Evolutionary conservation across 2,888 invertebrate species (phyloP).

Genomic region (Junonia oenone): DNA sequence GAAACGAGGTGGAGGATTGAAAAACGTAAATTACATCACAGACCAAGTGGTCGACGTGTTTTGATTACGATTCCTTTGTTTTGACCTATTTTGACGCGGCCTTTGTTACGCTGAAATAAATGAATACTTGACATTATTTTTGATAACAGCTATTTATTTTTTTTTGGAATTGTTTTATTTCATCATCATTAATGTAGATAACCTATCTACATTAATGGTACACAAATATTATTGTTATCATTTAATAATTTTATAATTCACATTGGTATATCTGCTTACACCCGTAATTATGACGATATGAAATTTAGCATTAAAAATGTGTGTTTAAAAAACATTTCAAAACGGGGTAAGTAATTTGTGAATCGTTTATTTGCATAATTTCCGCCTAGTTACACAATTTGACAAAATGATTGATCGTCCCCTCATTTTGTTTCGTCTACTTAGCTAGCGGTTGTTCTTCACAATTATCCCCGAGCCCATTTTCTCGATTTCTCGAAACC

Average conservation of each 20-base stretch:
- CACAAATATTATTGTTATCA: too few relatives aligned
- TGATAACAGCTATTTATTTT: background rate
- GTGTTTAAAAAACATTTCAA: too few relatives aligned
- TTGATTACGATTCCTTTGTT: background rate
- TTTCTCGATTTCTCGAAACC: slow-evolving; percentile 10
- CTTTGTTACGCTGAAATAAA: background rate
- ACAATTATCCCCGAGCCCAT: slow-evolving; percentile 20
- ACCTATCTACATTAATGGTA: too few relatives aligned
- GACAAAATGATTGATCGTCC: slow-evolving; percentile 38
- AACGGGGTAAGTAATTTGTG: slow-evolving; percentile 7
- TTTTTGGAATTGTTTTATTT: background rate
- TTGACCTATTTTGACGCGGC: background rate
- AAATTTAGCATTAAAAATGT: too few relatives aligned
- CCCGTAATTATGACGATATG: too few relatives aligned
- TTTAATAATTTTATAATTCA: too few relatives aligned
- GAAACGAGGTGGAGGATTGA: background rate
- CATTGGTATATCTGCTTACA: too few relatives aligned
- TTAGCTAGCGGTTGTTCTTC: slow-evolving; percentile 23
- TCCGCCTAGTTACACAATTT: slow-evolving; percentile 33
- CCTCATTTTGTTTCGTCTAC: slow-evolving; percentile 28
- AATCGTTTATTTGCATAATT: slow-evolving; percentile 35
- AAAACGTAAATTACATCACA: slow-evolving; percentile 15
- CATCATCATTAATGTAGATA: too few relatives aligned
- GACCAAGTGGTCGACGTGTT: slow-evolving; percentile 9
- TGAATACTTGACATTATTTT: background rate